Conservation (phyloP, 2,113 vertebrate species). For the Sturnus vulgaris region DNA sequence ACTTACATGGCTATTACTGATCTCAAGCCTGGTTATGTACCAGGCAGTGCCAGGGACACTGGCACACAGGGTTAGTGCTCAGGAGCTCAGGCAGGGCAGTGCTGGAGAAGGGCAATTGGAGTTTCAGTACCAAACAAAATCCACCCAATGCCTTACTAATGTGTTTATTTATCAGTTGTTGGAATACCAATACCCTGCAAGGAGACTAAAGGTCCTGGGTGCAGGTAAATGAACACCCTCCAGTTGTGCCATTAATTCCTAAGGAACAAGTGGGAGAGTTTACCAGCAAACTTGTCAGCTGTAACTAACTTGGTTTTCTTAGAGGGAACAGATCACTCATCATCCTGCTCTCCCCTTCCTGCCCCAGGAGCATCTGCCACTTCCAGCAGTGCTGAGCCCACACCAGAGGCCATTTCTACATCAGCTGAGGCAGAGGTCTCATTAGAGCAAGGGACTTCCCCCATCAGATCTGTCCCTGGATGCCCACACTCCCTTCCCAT, state of each 20-base stretch:
- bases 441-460: neutral
- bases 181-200: neutral
- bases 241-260: conserved; percentile 47
- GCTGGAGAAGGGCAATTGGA: neutral
- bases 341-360: neutral
- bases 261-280: neutral
- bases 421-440: accelerated
- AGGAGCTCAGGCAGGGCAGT: neutral
- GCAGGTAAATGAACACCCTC: conserved; percentile 57
- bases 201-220: conserved; percentile 23
- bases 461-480: accelerated
- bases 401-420: neutral
- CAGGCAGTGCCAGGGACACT: neutral
- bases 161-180: neutral
- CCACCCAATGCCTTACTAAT: neutral
- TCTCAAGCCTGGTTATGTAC: neutral
- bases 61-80: neutral
- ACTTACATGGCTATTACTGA: neutral
- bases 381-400: neutral
- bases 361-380: neutral
- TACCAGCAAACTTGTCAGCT: neutral
- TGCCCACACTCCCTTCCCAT: accelerated
- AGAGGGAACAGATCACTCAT: neutral
- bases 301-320: conserved; percentile 18
- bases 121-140: neutral